Evolutionary conservation across 2,888 invertebrate genomes (phyloP), one percentile per base, ranked within the genome.

Genomic region (Herminia tarsipennalis): DNA sequence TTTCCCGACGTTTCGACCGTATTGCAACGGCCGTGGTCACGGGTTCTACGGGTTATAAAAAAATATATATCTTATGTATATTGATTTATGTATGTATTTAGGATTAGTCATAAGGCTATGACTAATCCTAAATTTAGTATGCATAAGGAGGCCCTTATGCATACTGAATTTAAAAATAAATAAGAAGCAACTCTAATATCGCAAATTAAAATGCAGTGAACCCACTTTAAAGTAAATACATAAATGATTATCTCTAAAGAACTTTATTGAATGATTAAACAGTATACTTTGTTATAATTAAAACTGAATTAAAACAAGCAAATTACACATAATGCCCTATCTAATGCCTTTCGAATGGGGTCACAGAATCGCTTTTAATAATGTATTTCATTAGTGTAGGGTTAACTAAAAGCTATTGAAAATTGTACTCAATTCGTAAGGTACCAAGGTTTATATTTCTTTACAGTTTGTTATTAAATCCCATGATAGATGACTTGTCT

Each of bases 241-340:
- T 27, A 13, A 27, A 13, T 28, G n/a, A 28, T 28, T 28, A 5
- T 10, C 16, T 16, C 6, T 0, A 22, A 34, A 3, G 76, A 70
- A n/a, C n/a, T n/a, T n/a, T n/a, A 75, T 76, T 82, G 79, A 86
- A 89, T 89, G 81, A 88, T 88, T 86, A 77, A 89, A 70, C 64
- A 73, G 66, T 51, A 78, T 76, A 88, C 83, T 88, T 88, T 83
- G 84, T 88, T 81, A 81, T 61, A 88, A 86, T 88, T 78, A 86
- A 88, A 89, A 87, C 74, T 77, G 76, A 85, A 87, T 89, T 89
- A 88, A 87, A 86, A 89, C 88, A 86, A 86, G 83, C 84, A 83
- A 88, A 89, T 88, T 87, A 86, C 73, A 75, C 72, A 76, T 85
- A 82, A 86, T 87, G 61, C 78, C 70, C 73, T 67, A 58, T 73